Evolutionary conservation across 2,797 vertebrate genomes (phyloP).

Genomic region (Picus viridis): DNA sequence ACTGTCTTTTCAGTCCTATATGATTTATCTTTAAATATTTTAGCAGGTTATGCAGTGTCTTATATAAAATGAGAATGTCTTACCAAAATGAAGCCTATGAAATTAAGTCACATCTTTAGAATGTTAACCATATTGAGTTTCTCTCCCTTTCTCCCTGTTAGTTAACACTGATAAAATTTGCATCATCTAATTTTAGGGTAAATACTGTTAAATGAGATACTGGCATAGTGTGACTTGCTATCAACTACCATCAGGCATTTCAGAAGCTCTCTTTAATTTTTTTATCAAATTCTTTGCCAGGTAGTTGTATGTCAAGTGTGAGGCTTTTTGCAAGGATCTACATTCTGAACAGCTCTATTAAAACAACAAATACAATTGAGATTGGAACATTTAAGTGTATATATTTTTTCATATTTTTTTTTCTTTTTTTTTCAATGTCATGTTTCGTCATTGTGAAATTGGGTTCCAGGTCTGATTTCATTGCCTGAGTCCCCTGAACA

Average conservation of each 20-base stretch:
- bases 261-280: not conserved
- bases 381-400: not conserved
- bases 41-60: conserved; percentile 61
- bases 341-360: conserved; percentile 20
- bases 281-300: not conserved
- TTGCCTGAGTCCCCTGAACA: not conserved
- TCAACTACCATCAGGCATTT: not conserved
- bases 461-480: not conserved
- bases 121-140: conserved; percentile 66
- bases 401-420: no score
- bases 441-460: not conserved
- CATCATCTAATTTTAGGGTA: conserved; percentile 53
- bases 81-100: conserved; percentile 61
- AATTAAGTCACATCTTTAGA: conserved; percentile 71
- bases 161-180: conserved; percentile 61
- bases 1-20: conserved; percentile 67
- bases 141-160: conserved; percentile 16
- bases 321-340: not conserved
- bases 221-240: not conserved
- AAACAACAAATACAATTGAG: not conserved
- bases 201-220: not conserved
- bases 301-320: not conserved
- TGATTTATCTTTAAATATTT: conserved; percentile 77
- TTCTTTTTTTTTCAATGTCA: not conserved
- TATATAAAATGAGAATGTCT: conserved; percentile 69